Evolutionary conservation across 2,888 invertebrate species (phyloP).

Genomic region (Pandemis corylana): DNA sequence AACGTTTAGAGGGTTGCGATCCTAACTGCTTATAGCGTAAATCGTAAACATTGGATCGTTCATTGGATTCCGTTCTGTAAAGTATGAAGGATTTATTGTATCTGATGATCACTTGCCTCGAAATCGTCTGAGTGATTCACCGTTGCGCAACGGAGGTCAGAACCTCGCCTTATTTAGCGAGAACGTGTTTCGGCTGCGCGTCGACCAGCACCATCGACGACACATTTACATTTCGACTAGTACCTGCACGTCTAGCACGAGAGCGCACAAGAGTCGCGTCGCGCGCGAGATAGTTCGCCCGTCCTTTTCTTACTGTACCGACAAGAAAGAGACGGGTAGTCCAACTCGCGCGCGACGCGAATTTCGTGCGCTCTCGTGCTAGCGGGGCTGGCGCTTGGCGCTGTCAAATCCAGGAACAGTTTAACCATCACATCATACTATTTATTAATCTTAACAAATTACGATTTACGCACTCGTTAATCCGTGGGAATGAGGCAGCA

Average conservation of each 20-base stretch:
- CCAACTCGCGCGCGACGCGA: too few species aligned
- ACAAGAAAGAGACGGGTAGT: too few species aligned
- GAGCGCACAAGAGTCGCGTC: too few species aligned
- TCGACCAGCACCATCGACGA: not conserved
- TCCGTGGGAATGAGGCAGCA: not conserved
- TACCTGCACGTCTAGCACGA: too few species aligned
- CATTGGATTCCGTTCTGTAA: conserved; percentile 35
- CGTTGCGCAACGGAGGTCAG: conserved; percentile 12
- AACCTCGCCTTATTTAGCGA: conserved; percentile 11
- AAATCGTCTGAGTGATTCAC: conserved; percentile 27
- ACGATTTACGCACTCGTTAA: not conserved
- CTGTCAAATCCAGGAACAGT: not conserved
- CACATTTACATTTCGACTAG: not conserved
- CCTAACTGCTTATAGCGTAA: conserved; percentile 71
- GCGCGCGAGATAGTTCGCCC: too few species aligned
- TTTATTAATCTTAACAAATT: not conserved
- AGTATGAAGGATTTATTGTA: conserved; percentile 35
- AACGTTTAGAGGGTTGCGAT: conserved; percentile 66
- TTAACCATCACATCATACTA: not conserved
- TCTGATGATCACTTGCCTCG: conserved; percentile 22
- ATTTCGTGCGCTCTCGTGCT: too few species aligned
- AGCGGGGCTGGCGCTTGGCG: not conserved
- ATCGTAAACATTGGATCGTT: conserved; percentile 64
- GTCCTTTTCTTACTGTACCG: too few species aligned
- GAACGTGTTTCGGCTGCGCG: conserved; percentile 6